Evolutionary conservation across 2,113 vertebrate genomes (phyloP), one percentile per base, ranked within the genome.

Genomic region (Coracopsis vasa): DNA sequence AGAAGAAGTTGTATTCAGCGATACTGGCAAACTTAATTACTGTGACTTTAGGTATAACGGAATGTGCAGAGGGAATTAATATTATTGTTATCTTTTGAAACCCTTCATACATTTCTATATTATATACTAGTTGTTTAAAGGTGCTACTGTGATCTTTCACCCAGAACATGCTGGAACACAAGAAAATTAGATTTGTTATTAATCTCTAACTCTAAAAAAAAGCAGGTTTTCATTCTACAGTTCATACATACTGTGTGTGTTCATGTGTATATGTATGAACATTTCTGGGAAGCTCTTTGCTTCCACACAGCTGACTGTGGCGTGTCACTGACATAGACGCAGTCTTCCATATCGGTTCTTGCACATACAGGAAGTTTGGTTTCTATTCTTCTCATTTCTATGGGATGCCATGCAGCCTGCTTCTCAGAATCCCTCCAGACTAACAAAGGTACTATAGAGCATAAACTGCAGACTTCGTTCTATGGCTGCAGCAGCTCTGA

Each of bases 181-280:
- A 67, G 6, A 72, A 65, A 21, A 64, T 2, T 12, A 0, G 16
- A 48, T 60, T 75, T 45, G 19, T 73, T 72, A 18, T 41, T 54
- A 64, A 71, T 42, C 11, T 42, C 4, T 56, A 71, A 45, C 7
- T 53, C 11, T 45, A 47, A 79, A 66, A 87, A 20, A 29, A 20
- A n/a, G 33, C 7, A 15, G 2, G 3, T 5, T 1, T 65, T 69
- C 44, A 4, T 60, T 33, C 25, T n/a, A 60, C 16, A 10, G 3
- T 23, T 83, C 8, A 11, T 58, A 48, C 2, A 17, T 33, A n/a
- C 8, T 45, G 1, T 54, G 23, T 53, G 5, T 47, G 60, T 61
- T 31, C 13, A 12, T 6, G 10, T 31, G 33, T 10, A 54, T 27
- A 65, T 24, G 5, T n/a, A 31, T 9, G 10, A 71, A 33, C 11